Base-by-base conservation (phyloP, 2,888 invertebrate species). In the Xestia ashworthii region DNA sequence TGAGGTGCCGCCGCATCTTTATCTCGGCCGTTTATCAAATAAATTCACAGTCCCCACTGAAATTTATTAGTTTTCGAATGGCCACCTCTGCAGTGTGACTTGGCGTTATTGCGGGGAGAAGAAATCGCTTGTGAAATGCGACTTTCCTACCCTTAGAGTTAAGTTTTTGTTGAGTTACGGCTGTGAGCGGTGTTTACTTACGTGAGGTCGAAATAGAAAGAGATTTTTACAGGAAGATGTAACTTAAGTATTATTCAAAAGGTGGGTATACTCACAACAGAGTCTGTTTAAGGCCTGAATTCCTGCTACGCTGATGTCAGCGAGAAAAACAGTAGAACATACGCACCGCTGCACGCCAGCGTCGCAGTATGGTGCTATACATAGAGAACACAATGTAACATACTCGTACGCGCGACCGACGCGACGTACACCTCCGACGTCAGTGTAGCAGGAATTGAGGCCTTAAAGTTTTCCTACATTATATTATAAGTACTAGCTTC, bases 11-110 rank as follows among this genome's bases (percentile, higher is more conserved):
- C 91, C 91, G 92, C 91, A 91, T 92, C 92, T 93, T 94, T 95
- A 95, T 95, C 95, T 92, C 77, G 83, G 90, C 91, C 95, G 93
- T 95, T 95, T 95, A 95, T 95, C 95, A 95, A 95, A 95, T 95
- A 95, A 95, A 95, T 94, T 95, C 95, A 93, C 92, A 93, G 93
- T 92, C 93, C 93, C 93, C 92, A 92, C 90, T 90, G 91, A 94
- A 95, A 95, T 95, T 95, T 95, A 95, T 95, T 94, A 94, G 94
- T 93, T 94, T 94, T 93, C 94, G 93, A 95, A 95, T 94, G 93
- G 94, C 92, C 94, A 93, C 92, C 91, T 92, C 90, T 90, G 90
- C 93, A 91, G 92, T 92, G 92, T 90, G 92, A 93, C 92, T 93
- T 91, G 89, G 90, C 89, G 91, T 94, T 95, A 95, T 93, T 94